Evolutionary conservation across 2,113 vertebrate species (phyloP), one percentile per base, ranked within the genome.

Genomic region (Cyanistes caeruleus): DNA sequence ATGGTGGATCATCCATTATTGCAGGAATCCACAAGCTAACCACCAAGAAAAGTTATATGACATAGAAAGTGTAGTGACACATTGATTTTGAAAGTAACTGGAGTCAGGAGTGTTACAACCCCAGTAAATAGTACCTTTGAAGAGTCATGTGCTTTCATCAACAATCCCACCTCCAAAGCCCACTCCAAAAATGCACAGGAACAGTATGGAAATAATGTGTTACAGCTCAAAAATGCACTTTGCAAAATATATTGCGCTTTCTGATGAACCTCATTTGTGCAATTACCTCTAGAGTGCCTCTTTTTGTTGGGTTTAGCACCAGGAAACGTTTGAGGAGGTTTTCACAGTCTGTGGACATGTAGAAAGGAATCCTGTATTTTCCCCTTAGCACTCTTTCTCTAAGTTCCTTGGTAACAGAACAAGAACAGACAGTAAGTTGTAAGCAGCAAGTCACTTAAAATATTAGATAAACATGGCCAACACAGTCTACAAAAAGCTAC

Each of bases 291-390:
- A 99, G 98, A 97, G 99, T 99, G 96, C 99, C 99, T 95, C 99
- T 98, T 98, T 99, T 99, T 88, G 98, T 97, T 89, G 99, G 99
- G 96, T 99, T 99, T 97, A 99, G 99, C 98, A 99, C 99, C 97
- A 99, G 98, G 97, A 99, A 99, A 95, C 99, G 99, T 89, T 99
- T 99, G 74, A 99, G 99, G 79, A 99, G 99, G 98, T 99, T 99
- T 98, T 99, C 99, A 97, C 99, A 99, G 98, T 99, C 99, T 64
- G 99, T 99, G 95, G 99, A 99, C 99, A 99, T 99, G 98, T 99
- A 99, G 98, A 99, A 99, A 51, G 99, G 99, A 96, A 99, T 99
- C 91, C 99, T 98, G 97, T 99, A 99, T 98, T 99, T 99, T 58
- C 99, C 99, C 81, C 99, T 97, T 75, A 99, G 98, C n/a, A 99